A percentile compares a stretch with the other conserved stretches of the same genome.
Evolutionary conservation across 2,888 invertebrate genomes (phyloP).

Genomic region (Dendrolimus houi): DNA sequence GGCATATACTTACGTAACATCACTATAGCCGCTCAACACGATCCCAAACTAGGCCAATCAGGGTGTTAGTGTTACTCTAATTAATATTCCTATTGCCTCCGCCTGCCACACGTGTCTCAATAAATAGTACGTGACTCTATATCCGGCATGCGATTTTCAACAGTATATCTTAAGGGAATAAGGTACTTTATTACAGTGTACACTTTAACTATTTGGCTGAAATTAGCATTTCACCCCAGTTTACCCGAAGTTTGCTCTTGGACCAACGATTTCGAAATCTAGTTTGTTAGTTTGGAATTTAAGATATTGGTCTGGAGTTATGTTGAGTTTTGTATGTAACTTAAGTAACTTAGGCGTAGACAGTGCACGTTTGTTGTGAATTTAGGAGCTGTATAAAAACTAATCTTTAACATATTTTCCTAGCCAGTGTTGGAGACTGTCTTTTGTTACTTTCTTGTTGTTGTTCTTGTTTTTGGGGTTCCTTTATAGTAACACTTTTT

Average conservation of each 20-base stretch:
- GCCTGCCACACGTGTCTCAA: conserved; percentile 5
- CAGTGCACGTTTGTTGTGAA: too few relatives aligned
- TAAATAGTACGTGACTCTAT: conserved; percentile 6
- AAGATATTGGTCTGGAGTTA: conserved; percentile 31
- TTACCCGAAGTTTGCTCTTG: conserved; percentile 29
- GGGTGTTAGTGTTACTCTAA: conserved; percentile 22
- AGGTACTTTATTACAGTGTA: conserved; percentile 9
- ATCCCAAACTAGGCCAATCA: conserved; percentile 14
- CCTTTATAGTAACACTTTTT: too few relatives aligned
- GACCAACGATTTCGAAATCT: conserved; percentile 42
- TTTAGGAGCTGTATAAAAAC: too few relatives aligned
- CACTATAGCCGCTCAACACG: too few relatives aligned
- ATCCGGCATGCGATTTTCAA: neutral
- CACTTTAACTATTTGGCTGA: conserved; percentile 7
- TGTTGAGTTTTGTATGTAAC: conserved; percentile 18
- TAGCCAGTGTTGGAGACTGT: too few relatives aligned
- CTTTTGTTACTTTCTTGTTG: too few relatives aligned
- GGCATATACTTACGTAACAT: too few relatives aligned
- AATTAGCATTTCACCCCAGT: conserved; percentile 12
- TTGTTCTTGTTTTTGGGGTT: too few relatives aligned
- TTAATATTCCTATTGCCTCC: conserved; percentile 28
- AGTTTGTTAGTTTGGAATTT: conserved; percentile 51
- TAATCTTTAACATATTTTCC: too few relatives aligned
- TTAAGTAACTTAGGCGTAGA: too few relatives aligned
- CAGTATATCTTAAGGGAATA: conserved; percentile 3